These are phyloP conservation scores for Echiichthys vipera DNA, from an alignment of 2,797 vertebrate species.

Conservation along the genomic window DNA sequence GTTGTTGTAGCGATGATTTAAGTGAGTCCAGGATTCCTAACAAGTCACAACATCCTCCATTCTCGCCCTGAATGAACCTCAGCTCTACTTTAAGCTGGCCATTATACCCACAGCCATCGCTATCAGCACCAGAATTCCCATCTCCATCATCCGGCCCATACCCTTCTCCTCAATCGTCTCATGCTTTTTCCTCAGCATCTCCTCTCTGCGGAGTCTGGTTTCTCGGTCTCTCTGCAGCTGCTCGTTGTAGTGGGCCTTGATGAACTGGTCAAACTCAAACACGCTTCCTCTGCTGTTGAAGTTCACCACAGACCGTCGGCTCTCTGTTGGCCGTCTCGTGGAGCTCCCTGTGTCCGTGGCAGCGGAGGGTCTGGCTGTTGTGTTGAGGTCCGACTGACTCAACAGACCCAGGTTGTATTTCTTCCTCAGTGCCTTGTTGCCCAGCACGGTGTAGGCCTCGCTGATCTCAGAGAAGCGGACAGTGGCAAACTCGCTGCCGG, in stretches of 20 bases:
- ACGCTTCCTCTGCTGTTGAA: neutral
- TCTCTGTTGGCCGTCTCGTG: neutral
- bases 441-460: conserved; percentile 92
- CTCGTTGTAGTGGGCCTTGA: conserved; percentile 88
- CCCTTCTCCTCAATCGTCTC: neutral
- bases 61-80: conserved; percentile 4
- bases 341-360: conserved; percentile 39
- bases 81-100: conserved; percentile 14
- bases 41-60: neutral
- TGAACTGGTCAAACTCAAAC: conserved; percentile 91
- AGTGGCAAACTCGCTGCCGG: conserved; percentile 85
- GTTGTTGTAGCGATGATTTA: neutral
- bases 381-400: conserved; percentile 78
- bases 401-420: conserved; percentile 92
- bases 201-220: conserved; percentile 67
- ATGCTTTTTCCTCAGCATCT: conserved; percentile 51
- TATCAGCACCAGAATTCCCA: conserved; percentile 54
- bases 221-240: conserved; percentile 87
- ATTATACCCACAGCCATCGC: conserved; percentile 15
- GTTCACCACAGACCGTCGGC: neutral
- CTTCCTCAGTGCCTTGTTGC: conserved; percentile 85
- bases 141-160: conserved; percentile 32
- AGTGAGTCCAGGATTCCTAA: neutral
- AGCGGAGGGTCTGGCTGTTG: conserved; percentile 59
- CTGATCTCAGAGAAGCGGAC: conserved; percentile 87